Evolutionary conservation across 2,888 invertebrate genomes (phyloP).

Genomic region (Chalcis sispes): DNA sequence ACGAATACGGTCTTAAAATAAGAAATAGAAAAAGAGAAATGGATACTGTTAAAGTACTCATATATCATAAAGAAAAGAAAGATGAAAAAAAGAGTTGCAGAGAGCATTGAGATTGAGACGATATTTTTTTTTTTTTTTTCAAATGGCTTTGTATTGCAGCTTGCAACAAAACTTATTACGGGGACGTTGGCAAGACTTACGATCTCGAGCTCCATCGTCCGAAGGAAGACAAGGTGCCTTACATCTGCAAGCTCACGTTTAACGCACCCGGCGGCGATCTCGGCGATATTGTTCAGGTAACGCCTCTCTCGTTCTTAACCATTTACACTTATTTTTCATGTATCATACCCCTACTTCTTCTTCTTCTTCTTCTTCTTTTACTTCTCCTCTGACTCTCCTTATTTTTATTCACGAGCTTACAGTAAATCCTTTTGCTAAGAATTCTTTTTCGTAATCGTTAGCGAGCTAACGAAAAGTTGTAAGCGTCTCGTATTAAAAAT

Average conservation of each 20-base stretch:
- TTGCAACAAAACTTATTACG: constrained; percentile 94
- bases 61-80: constrained; percentile 34
- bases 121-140: constrained; percentile 19
- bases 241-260: constrained; percentile 91
- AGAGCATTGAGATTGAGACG: constrained; percentile 56
- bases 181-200: constrained; percentile 91
- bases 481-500: too few relatives aligned
- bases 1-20: neutral
- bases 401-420: neutral
- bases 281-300: constrained; percentile 92
- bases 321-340: neutral
- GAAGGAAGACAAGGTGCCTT: constrained; percentile 90
- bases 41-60: constrained; percentile 29
- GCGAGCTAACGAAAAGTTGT: too few relatives aligned
- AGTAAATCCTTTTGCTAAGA: neutral
- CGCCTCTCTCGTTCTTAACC: constrained; percentile 49
- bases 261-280: constrained; percentile 88
- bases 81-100: constrained; percentile 46
- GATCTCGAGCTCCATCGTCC: constrained; percentile 90
- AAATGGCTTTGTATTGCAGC: constrained; percentile 78
- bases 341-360: neutral
- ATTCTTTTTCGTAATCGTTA: neutral
- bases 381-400: constrained; percentile 1
- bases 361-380: neutral
- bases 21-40: neutral